Conservation (phyloP, 2,113 vertebrate species). For the Dolichallabes microphthalmus region DNA sequence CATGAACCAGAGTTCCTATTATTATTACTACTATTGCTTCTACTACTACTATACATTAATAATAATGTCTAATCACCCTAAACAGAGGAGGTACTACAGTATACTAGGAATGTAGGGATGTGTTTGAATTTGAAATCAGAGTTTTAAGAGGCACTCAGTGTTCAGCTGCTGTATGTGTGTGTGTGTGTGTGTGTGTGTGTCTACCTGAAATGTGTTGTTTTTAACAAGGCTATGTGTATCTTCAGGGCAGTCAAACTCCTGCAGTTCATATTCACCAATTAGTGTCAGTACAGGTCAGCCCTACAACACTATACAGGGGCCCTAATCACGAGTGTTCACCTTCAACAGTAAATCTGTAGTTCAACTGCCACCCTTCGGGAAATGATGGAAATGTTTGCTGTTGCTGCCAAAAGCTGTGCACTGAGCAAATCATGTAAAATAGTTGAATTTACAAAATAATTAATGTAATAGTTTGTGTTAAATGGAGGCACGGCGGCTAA, state of each 20-base stretch:
- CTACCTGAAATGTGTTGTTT: neutral
- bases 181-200: neutral
- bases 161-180: neutral
- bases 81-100: neutral
- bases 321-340: neutral
- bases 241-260: neutral
- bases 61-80: neutral
- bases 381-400: neutral
- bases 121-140: too few species aligned
- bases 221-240: neutral
- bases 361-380: neutral
- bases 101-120: neutral
- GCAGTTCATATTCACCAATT: constrained; percentile 12
- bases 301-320: neutral
- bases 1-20: neutral
- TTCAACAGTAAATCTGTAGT: neutral
- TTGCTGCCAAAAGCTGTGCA: neutral
- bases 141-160: neutral
- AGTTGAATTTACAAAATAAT: too few species aligned
- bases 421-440: neutral
- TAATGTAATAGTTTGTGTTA: too few species aligned
- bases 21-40: too few species aligned
- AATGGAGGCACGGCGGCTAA: too few species aligned
- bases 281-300: neutral
- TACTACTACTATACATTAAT: neutral